Conservation (phyloP, 2,113 vertebrate genomes). For the Rhabdornis inornatus region DNA sequence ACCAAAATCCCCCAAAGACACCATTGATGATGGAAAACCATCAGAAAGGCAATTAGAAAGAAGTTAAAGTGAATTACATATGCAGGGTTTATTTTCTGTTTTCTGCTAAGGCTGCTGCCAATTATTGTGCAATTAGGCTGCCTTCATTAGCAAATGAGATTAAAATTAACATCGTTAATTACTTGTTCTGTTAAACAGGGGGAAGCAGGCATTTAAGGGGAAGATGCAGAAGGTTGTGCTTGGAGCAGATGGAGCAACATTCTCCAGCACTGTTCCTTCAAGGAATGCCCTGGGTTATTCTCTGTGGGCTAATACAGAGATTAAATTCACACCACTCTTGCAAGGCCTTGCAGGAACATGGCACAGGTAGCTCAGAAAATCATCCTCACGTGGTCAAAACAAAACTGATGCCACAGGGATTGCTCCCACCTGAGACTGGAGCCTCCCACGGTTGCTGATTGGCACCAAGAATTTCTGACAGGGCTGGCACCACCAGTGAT, state of each 20-base stretch:
- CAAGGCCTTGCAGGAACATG: background rate
- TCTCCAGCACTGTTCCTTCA: background rate
- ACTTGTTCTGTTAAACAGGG: slow-evolving; percentile 72
- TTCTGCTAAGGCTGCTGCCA: slow-evolving; percentile 71
- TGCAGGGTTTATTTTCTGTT: slow-evolving; percentile 77
- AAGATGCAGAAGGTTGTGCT: background rate
- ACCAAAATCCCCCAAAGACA: slow-evolving; percentile 36
- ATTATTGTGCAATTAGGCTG: slow-evolving; percentile 79
- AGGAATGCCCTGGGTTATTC: background rate
- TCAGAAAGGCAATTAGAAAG: slow-evolving; percentile 72
- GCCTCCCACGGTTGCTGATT: background rate
- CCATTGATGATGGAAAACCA: slow-evolving; percentile 24
- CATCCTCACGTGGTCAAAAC: background rate
- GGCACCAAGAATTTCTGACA: accelerated
- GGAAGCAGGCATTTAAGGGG: slow-evolving; percentile 25
- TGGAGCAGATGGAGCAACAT: background rate
- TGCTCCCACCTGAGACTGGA: background rate
- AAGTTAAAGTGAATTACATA: slow-evolving; percentile 72
- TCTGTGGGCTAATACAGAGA: background rate
- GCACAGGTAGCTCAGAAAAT: background rate
- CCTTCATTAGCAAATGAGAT: slow-evolving; percentile 84
- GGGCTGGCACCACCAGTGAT: accelerated
- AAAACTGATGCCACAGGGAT: background rate
- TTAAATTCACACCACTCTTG: background rate
- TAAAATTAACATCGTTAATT: slow-evolving; percentile 84